Percentiles rank a stretch among this genome's conserved stretches.
These are phyloP conservation scores for Strongylocentrotus purpuratus DNA, from an alignment of 35 echinoderm and acorn worm genomes.

Conservation along the genomic window DNA sequence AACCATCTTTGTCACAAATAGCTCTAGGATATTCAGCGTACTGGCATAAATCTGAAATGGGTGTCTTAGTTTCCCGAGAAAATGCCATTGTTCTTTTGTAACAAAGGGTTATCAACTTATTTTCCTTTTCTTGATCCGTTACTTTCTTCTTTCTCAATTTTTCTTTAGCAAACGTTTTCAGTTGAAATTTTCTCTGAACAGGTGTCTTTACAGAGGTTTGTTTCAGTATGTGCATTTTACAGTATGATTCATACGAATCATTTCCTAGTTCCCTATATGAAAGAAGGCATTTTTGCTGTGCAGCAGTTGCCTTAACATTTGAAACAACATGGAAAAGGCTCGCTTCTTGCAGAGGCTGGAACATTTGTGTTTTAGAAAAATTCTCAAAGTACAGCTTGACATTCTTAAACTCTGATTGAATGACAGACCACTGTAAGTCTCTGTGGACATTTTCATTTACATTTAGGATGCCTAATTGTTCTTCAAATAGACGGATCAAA, in stretches of 20 bases:
- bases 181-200: not conserved
- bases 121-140: conserved; percentile 55
- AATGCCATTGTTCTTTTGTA: conserved; percentile 48
- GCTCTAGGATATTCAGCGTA: conserved; percentile 27
- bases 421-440: conserved; percentile 4
- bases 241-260: not conserved
- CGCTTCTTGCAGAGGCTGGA: not conserved
- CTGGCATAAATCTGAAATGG: conserved; percentile 1
- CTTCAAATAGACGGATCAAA: conserved; percentile 18
- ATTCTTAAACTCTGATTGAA: conserved; percentile 48
- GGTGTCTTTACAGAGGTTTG: not conserved
- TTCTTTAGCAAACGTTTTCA: conserved; percentile 18
- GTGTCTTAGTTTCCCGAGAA: conserved; percentile 7
- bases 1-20: conserved; percentile 14
- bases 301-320: not conserved
- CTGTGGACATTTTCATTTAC: not conserved
- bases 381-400: conserved; percentile 43
- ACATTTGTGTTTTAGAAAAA: conserved; percentile 18
- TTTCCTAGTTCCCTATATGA: conserved; percentile 48
- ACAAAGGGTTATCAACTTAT: conserved; percentile 48
- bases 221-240: not conserved
- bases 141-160: not conserved
- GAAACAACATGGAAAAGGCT: conserved; percentile 46
- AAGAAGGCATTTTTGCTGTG: conserved; percentile 14
- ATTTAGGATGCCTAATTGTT: not conserved